Evolutionary conservation across 2,888 invertebrate genomes (phyloP).

Genomic region (Vanessa cardui): DNA sequence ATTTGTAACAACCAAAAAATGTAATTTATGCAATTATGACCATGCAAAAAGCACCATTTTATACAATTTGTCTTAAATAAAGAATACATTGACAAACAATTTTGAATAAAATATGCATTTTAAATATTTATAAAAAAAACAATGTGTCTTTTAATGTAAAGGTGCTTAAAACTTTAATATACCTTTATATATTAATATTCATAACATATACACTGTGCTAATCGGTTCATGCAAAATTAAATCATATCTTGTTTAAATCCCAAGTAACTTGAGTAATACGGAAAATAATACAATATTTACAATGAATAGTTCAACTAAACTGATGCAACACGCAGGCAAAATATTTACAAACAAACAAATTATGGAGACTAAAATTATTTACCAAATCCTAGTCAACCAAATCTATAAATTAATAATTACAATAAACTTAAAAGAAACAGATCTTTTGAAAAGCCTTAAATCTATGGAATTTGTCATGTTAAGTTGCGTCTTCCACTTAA

Average conservation of each 20-base stretch:
- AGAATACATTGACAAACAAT: neutral
- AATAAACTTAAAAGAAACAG: constrained; percentile 31
- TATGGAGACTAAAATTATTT: constrained; percentile 2
- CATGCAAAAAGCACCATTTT: constrained; percentile 57
- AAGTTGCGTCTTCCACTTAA: too few species aligned
- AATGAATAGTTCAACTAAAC: constrained; percentile 43
- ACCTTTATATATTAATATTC: constrained; percentile 14
- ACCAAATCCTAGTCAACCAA: constrained; percentile 33
- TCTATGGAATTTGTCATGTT: constrained; percentile 37
- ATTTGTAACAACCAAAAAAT: neutral
- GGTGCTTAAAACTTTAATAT: constrained; percentile 39
- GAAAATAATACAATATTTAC: constrained; percentile 71
- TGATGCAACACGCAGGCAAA: constrained; percentile 36
- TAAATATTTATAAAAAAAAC: constrained; percentile 18
- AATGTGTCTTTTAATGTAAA: constrained; percentile 41
- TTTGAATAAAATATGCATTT: neutral
- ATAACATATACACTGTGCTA: constrained; percentile 9
- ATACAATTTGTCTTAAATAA: neutral
- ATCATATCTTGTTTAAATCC: constrained; percentile 42
- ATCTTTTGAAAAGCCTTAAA: constrained; percentile 28
- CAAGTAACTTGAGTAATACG: constrained; percentile 61
- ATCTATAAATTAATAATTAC: constrained; percentile 31
- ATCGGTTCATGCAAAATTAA: constrained; percentile 1
- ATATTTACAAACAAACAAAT: constrained; percentile 49
- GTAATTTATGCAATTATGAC: neutral